These are phyloP conservation scores for Salminus brasiliensis DNA, from an alignment of 2,113 vertebrate genomes.

Conservation along the genomic window DNA sequence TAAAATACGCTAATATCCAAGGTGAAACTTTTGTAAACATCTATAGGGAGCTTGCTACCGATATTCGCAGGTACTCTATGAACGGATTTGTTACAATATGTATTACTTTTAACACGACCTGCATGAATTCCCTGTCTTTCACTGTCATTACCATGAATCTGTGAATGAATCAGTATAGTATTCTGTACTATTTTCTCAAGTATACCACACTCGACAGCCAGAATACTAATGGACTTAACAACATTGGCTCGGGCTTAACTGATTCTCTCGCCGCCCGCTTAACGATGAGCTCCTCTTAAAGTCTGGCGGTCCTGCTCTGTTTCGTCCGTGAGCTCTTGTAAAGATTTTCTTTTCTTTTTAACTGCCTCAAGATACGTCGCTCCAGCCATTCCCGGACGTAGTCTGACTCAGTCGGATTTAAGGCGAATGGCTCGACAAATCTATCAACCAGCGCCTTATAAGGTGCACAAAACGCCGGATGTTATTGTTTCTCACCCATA, in stretches of 20 bases:
- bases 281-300: slow-evolving; percentile 86
- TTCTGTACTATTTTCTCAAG: neutral
- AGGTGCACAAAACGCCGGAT: slow-evolving; percentile 69
- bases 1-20: too few species aligned
- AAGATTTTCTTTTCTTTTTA: slow-evolving; percentile 88
- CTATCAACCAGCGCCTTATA: neutral
- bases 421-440: neutral
- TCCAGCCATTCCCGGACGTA: slow-evolving; percentile 78
- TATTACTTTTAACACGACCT: too few species aligned
- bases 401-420: neutral
- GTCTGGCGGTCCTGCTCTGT: slow-evolving; percentile 83
- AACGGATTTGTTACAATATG: too few species aligned
- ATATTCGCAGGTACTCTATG: too few species aligned
- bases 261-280: slow-evolving; percentile 85
- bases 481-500: slow-evolving; percentile 49
- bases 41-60: too few species aligned
- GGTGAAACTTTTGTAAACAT: too few species aligned
- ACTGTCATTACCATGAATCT: neutral
- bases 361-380: slow-evolving; percentile 89
- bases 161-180: too few species aligned
- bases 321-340: slow-evolving; percentile 88
- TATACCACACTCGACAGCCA: slow-evolving; percentile 44
- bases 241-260: slow-evolving; percentile 83
- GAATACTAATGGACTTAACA: slow-evolving; percentile 68
- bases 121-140: neutral